Conservation (phyloP, 2,797 vertebrate species). For the Aphelocoma californica region DNA sequence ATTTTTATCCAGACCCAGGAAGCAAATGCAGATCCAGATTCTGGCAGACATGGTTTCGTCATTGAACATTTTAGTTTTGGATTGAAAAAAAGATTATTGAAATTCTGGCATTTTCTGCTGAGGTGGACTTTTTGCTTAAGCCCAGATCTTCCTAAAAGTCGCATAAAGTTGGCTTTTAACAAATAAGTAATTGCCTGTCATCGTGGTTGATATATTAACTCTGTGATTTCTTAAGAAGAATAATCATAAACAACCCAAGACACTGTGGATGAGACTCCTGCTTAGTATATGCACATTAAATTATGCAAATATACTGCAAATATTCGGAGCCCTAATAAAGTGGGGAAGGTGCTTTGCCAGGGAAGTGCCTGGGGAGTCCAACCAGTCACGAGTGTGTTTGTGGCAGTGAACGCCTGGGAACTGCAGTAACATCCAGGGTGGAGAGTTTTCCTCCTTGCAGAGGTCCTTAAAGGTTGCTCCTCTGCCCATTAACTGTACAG, state of each 20-base stretch:
- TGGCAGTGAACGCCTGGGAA: neutral
- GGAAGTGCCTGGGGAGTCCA: neutral
- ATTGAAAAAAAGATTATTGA: neutral
- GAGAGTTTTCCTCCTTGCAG: neutral
- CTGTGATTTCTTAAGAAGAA: neutral
- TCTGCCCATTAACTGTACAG: neutral
- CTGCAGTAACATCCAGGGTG: neutral
- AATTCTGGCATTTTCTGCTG: neutral
- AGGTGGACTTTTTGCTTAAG: neutral
- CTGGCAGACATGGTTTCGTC: neutral
- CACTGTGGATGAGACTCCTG: neutral
- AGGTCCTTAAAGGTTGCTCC: neutral
- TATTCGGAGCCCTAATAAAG: neutral
- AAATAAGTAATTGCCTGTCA: fast-evolving
- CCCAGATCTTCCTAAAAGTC: neutral
- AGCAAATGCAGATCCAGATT: neutral
- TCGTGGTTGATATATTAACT: neutral
- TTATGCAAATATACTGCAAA: neutral
- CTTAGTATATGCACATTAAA: neutral
- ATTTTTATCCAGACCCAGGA: neutral
- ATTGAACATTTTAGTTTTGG: neutral
- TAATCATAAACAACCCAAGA: neutral
- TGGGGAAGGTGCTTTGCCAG: neutral
- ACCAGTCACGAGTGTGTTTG: fast-evolving
- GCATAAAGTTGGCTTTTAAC: fast-evolving